phyloP scores from a whole-genome alignment of 2,797 vertebrate genomes.

The Acestrorhynchus altus region DNA sequence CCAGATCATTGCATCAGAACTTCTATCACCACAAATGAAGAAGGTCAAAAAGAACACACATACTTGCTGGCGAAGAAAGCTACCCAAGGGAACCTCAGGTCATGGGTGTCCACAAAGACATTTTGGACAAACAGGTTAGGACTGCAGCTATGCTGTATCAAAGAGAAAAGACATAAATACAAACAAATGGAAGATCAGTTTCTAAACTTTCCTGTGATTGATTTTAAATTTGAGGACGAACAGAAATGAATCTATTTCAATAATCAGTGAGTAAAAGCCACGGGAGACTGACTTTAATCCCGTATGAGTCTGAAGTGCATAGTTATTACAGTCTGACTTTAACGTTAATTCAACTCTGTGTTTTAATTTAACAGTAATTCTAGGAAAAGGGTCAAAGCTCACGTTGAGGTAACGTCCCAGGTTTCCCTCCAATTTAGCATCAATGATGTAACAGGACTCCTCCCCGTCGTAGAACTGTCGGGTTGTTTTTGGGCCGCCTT shows the following conservation, averaged over 20 bases:
- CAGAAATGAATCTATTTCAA: no score
- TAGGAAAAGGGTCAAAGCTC: constrained; percentile 63
- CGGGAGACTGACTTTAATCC: neutral
- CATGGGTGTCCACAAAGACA: constrained; percentile 97
- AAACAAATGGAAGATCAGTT: neutral
- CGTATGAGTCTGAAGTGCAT: neutral
- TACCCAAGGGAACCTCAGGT: constrained; percentile 97
- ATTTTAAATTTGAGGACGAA: no score
- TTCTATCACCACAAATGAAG: neutral
- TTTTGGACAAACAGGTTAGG: constrained; percentile 99
- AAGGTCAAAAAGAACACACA: constrained; percentile 62
- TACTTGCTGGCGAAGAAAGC: constrained; percentile 99
- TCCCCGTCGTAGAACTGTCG: constrained; percentile 94
- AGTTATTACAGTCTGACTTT: neutral
- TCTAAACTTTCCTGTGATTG: no score
- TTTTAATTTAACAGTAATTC: no score
- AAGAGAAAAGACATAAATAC: constrained; percentile 26
- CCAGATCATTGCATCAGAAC: neutral
- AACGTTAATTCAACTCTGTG: no score
- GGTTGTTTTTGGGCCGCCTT: constrained; percentile 81
- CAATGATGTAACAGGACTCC: constrained; percentile 98
- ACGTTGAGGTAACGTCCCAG: constrained; percentile 97
- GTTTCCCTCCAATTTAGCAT: constrained; percentile 97
- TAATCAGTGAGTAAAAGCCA: no score
- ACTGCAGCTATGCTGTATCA: constrained; percentile 93